A percentile compares a stretch with the other conserved stretches of the same genome.
Conservation (phyloP, 2,797 vertebrate species). For the Glossophaga mutica region DNA sequence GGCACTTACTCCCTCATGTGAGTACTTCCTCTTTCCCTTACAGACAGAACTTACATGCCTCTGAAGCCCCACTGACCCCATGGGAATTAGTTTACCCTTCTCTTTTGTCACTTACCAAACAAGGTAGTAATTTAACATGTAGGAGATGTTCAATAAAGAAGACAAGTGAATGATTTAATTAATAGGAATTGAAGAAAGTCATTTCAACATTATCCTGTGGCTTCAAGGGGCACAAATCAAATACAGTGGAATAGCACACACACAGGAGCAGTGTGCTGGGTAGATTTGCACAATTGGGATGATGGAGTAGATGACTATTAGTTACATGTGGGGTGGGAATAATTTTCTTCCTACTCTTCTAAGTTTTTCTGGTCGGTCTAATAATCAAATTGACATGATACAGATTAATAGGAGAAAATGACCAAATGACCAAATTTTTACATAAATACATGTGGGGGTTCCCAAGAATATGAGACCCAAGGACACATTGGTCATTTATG, state of each 20-base stretch:
- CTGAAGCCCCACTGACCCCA: not conserved
- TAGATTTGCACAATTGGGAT: not conserved
- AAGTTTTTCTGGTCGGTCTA: not conserved
- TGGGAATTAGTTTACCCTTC: not conserved
- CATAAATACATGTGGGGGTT: not conserved
- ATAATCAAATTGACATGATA: not conserved
- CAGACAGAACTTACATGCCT: rapidly evolving
- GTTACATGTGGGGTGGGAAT: not conserved
- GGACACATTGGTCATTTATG: not conserved
- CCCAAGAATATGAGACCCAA: not conserved
- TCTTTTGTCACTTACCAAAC: not conserved
- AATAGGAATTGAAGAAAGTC: not conserved
- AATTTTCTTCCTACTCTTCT: not conserved
- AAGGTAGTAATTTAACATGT: not conserved
- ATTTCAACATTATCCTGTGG: not conserved
- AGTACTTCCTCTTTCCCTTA: not conserved
- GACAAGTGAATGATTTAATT: not conserved
- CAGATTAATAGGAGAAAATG: not conserved
- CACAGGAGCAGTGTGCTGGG: not conserved
- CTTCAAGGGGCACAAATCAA: not conserved
- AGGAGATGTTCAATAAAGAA: not conserved
- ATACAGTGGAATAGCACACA: no score
- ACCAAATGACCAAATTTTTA: not conserved
- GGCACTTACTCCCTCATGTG: not conserved
- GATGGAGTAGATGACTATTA: not conserved